phyloP scores from a whole-genome alignment of 2,888 invertebrate genomes.

The Stegana nigrithorax region DNA sequence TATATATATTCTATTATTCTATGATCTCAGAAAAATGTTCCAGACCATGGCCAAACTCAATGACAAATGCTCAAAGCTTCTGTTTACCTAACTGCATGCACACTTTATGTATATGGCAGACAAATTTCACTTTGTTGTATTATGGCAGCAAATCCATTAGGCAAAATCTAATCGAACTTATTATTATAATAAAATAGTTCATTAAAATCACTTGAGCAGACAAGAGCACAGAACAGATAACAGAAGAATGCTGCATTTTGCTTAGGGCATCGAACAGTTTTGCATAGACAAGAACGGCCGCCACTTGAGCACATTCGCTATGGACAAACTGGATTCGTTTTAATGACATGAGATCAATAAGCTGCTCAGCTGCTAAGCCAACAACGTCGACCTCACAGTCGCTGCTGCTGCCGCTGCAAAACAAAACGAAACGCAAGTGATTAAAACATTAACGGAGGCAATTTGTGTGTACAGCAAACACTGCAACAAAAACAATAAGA shows the following conservation, averaged over 20 bases:
- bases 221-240: no score
- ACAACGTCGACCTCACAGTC: background rate
- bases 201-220: background rate
- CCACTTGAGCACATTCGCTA: background rate
- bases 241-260: background rate
- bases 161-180: background rate
- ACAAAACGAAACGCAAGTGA: background rate
- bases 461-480: background rate
- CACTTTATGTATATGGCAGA: no score
- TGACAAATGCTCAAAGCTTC: no score
- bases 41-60: no score
- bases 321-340: no score
- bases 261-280: background rate
- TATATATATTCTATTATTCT: no score
- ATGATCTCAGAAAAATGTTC: no score
- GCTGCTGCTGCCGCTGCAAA: background rate
- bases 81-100: no score
- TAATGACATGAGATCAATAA: no score
- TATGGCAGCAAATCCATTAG: background rate
- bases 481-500: background rate
- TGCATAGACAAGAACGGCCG: background rate
- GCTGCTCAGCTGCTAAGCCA: no score
- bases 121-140: background rate
- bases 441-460: constrained; percentile 7
- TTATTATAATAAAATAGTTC: background rate